A percentile compares a stretch with the other conserved stretches of the same genome.
Evolutionary conservation across 2,797 vertebrate species (phyloP).

Genomic region (Limosa lapponica): DNA sequence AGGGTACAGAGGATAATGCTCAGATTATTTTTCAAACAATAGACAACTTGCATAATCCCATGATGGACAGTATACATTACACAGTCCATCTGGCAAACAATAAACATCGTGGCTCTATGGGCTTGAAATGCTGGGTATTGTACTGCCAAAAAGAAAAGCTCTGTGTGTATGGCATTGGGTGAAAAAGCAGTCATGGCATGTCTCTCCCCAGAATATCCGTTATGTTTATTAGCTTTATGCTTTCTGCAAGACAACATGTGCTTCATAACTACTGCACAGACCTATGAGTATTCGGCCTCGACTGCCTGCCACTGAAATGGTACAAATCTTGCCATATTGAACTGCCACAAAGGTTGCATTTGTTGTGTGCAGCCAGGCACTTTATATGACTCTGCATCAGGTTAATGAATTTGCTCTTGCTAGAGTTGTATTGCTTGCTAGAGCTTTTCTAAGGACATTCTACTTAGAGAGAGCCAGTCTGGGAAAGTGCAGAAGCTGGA

Average conservation of each 20-base stretch:
- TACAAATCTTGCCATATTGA: neutral
- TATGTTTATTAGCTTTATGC: conserved; percentile 30
- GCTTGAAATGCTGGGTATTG: conserved; percentile 67
- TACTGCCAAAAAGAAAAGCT: conserved; percentile 54
- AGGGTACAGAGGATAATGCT: conserved; percentile 65
- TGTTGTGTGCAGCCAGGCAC: neutral
- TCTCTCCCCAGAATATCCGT: conserved; percentile 32
- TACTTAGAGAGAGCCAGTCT: neutral
- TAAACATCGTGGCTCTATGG: conserved; percentile 57
- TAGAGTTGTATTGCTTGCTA: neutral
- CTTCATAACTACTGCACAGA: neutral
- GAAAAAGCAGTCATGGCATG: conserved; percentile 48
- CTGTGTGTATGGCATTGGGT: conserved; percentile 50
- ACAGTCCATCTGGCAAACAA: conserved; percentile 73
- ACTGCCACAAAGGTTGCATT: neutral
- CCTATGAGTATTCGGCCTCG: neutral
- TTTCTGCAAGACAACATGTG: neutral
- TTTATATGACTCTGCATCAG: neutral
- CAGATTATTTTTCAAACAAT: conserved; percentile 78
- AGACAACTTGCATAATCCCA: conserved; percentile 76
- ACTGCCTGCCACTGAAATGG: neutral
- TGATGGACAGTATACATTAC: conserved; percentile 73
- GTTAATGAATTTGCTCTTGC: neutral
- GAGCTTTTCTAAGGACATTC: conserved; percentile 5
- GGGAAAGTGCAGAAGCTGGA: neutral